Conservation (phyloP, 2,113 vertebrate species). For the Turnix velox region DNA sequence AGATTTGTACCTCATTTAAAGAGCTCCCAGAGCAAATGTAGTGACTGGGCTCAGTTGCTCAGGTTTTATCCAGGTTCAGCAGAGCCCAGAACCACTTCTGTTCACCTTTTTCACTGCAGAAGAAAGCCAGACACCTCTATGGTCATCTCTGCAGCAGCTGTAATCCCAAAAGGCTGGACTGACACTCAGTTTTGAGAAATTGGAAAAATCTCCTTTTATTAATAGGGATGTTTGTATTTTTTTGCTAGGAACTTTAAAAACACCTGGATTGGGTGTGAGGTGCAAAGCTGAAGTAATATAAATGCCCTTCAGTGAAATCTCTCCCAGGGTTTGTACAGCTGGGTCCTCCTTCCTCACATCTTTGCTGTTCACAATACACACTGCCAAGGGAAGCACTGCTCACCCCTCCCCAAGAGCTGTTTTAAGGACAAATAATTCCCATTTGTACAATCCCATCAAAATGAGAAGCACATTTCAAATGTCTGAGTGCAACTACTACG, state of each 20-base stretch:
- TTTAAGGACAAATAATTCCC: neutral
- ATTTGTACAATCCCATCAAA: neutral
- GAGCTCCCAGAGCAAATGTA: neutral
- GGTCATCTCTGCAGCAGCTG: neutral
- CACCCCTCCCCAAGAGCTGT: neutral
- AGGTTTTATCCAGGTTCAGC: neutral
- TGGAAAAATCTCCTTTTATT: neutral
- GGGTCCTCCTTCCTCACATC: neutral
- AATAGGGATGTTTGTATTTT: neutral
- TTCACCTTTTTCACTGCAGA: neutral
- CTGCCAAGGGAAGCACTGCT: neutral
- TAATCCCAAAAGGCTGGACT: neutral
- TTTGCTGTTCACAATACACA: neutral
- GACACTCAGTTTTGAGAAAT: neutral
- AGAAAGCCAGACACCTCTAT: neutral
- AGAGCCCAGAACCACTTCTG: neutral
- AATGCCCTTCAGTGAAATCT: neutral
- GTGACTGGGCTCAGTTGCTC: neutral
- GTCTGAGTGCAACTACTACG: neutral
- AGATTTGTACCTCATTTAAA: slow-evolving; percentile 45
- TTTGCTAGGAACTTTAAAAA: neutral
- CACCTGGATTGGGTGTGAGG: neutral
- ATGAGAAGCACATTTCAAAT: neutral
- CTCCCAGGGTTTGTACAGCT: neutral
- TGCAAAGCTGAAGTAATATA: neutral